phyloP scores from a whole-genome alignment of 1,140 invertebrate species.

The Plutomurus gul region DNA sequence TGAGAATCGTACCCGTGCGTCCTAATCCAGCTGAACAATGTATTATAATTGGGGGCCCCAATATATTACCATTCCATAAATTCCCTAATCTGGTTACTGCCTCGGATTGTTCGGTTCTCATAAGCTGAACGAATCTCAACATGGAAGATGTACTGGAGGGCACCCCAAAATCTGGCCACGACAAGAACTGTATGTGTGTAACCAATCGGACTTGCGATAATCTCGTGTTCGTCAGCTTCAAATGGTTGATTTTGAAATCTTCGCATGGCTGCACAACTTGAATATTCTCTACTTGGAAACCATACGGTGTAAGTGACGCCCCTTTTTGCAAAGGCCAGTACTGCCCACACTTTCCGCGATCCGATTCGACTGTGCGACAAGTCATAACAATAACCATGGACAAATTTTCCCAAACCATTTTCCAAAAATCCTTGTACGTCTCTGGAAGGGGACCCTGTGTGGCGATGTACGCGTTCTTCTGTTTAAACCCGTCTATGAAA shows the following conservation, averaged over 20 bases:
- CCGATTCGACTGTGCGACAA: conserved; percentile 83
- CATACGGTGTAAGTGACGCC: conserved; percentile 67
- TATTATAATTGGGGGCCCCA: conserved; percentile 91
- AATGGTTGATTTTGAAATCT: conserved; percentile 82
- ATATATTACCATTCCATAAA: conserved; percentile 83
- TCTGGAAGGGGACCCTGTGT: conserved; percentile 93
- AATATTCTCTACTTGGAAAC: conserved; percentile 78
- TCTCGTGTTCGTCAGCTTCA: conserved; percentile 81
- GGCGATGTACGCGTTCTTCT: conserved; percentile 96
- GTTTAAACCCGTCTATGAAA: conserved; percentile 96
- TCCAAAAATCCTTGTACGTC: conserved; percentile 93
- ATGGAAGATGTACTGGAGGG: conserved; percentile 78
- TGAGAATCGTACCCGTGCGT: conserved; percentile 96
- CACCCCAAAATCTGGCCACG: conserved; percentile 88
- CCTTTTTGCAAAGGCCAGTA: conserved; percentile 81
- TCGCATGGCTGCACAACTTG: conserved; percentile 72
- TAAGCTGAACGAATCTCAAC: conserved; percentile 77
- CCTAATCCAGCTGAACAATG: conserved; percentile 97
- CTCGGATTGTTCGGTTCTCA: conserved; percentile 68
- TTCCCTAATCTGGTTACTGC: conserved; percentile 73
- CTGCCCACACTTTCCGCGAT: conserved; percentile 83
- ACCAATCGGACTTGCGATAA: conserved; percentile 76
- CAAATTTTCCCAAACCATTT: conserved; percentile 94
- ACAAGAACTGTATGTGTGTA: conserved; percentile 81
- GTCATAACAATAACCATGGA: conserved; percentile 89